Evolutionary conservation across 2,113 vertebrate genomes (phyloP), one percentile per base, ranked within the genome.

Genomic region (Eptesicus fuscus): DNA sequence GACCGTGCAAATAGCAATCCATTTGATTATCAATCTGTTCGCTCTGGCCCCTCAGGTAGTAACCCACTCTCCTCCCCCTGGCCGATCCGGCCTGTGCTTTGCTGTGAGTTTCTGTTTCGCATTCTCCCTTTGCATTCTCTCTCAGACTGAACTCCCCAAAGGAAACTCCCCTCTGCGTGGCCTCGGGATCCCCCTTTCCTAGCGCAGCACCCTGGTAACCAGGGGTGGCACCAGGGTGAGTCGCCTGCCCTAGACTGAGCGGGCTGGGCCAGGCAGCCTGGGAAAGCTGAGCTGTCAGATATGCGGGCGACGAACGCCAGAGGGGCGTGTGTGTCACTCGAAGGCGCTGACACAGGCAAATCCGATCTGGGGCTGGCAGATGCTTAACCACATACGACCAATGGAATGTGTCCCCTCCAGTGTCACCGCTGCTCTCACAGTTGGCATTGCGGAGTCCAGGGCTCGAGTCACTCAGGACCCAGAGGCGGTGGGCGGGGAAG

Each of bases 341-440:
- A 2, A 94, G 42, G 35, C 86, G 97, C 96, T 96, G 96, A 97
- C 73, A 16, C 69, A 35, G 92, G 82, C 71, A 59, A 95, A 97
- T 94, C 85, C 93, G 94, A 97, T 95, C 92, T 74, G 90, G 35
- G 35, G 13, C 77, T 90, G 73, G 40, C 71, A 96, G 94, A 90
- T 65, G 69, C 92, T 88, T 70, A 74, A 56, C 73, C 71, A 73
- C 78, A 44, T 74, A 63, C 73, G 88, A 88, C 59, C 49, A 88
- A 32, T 88, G 96, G 84, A 90, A 78, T 83, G 80, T 67, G 37
- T 70, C 47, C 74, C 94, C 78, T 53, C 84, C 67, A 47, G 4
- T 40, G 83, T 53, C 88, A 2, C 92, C n/a, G 59, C 82, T 56
- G 25, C 67, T 28, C 23, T 93, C 67, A 5, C 14, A 30, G 80